These are phyloP conservation scores for Drosophila tsacasi DNA, from an alignment of 1,140 invertebrate genomes.

Conservation along the genomic window DNA sequence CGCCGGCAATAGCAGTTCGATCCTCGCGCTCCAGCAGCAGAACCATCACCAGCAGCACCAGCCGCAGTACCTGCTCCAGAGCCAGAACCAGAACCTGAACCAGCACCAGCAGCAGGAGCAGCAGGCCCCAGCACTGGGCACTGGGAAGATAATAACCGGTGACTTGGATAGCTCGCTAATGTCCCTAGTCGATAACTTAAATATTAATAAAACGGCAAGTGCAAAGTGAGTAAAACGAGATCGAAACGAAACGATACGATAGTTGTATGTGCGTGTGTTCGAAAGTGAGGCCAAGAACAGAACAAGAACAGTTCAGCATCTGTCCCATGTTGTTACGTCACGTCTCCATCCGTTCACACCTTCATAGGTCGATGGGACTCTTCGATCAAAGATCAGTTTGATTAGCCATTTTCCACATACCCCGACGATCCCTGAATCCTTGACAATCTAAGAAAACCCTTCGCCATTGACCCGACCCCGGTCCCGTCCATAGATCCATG, in stretches of 20 bases:
- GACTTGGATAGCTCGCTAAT: conserved; percentile 97
- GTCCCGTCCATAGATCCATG: conserved; percentile 16
- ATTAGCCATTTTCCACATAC: conserved; percentile 4
- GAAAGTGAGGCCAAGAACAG: conserved; percentile 28
- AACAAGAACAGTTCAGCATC: conserved; percentile 9
- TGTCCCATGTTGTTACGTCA: conserved; percentile 26
- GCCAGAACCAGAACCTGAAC: conserved; percentile 85
- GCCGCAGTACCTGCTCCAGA: conserved; percentile 21
- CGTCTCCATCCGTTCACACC: conserved; percentile 14
- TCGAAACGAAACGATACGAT: conserved; percentile 33
- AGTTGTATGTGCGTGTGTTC: conserved; percentile 49
- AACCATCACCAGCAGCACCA: conserved; percentile 77
- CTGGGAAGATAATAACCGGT: conserved; percentile 93
- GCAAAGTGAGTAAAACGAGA: conserved; percentile 88
- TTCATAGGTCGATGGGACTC: conserved; percentile 14
- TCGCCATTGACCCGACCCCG: conserved; percentile 18
- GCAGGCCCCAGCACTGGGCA: conserved; percentile 80
- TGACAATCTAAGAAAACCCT: background rate
- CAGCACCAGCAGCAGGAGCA: conserved; percentile 83
- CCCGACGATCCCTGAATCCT: conserved; percentile 19
- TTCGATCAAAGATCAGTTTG: conserved; percentile 6
- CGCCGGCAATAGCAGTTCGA: conserved; percentile 76
- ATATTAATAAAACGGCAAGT: conserved; percentile 92
- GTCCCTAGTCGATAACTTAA: conserved; percentile 95
- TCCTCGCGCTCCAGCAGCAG: conserved; percentile 76